These are phyloP conservation scores for Hoplias malabaricus DNA, from an alignment of 2,113 vertebrate species.

Conservation along the genomic window DNA sequence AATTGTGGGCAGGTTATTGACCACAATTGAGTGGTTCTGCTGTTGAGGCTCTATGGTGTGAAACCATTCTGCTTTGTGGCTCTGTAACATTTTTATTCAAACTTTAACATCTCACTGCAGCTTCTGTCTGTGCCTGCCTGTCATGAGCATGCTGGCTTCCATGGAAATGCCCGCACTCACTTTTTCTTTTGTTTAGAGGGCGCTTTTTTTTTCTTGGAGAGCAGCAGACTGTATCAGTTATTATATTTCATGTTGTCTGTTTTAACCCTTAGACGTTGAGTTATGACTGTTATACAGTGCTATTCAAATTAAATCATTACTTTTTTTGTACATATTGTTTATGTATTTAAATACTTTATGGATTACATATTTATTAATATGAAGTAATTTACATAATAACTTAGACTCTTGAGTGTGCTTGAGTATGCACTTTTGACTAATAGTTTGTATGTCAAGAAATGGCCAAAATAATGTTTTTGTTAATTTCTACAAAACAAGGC, in stretches of 20 bases:
- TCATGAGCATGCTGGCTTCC: not conserved
- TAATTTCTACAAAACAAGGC: no score
- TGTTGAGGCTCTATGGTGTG: not conserved
- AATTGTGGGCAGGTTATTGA: not conserved
- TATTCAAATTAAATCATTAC: no score
- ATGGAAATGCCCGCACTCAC: not conserved
- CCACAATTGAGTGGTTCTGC: conserved; percentile 21
- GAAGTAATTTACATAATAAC: no score
- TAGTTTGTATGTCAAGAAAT: no score
- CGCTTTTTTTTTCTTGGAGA: not conserved
- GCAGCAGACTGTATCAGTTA: not conserved
- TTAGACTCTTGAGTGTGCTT: no score
- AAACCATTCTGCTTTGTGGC: conserved; percentile 2
- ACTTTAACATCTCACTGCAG: conserved; percentile 21
- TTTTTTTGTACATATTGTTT: no score
- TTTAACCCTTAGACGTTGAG: conserved; percentile 2
- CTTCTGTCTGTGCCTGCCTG: conserved; percentile 9
- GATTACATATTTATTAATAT: no score
- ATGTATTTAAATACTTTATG: no score
- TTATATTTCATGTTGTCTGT: not conserved
- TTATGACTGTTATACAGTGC: no score
- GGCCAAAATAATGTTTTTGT: no score
- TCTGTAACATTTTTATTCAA: not conserved
- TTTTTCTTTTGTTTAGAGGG: not conserved
- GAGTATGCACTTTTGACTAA: no score